Evolutionary conservation across 2,888 invertebrate species (phyloP).

Genomic region (Acleris laterana): DNA sequence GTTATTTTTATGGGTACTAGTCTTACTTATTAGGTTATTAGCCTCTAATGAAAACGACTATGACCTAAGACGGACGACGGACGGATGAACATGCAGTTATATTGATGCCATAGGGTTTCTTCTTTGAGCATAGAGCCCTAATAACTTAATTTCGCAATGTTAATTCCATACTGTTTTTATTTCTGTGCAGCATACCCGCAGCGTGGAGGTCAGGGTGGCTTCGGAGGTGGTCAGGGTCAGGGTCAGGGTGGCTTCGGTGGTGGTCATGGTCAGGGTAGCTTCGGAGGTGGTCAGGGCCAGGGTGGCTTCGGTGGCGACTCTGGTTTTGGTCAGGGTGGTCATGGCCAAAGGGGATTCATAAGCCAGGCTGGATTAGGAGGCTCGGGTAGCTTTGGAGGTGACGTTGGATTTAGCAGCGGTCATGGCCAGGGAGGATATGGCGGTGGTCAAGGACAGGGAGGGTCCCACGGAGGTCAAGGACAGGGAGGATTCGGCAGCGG

Average conservation of each 20-base stretch:
- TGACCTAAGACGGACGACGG: too few species aligned
- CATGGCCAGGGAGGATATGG: constrained; percentile 27
- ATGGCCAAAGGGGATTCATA: constrained; percentile 18
- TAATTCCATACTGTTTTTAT: constrained; percentile 4
- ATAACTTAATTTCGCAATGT: too few species aligned
- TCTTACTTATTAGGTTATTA: too few species aligned
- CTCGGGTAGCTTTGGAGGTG: constrained; percentile 19
- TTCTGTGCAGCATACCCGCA: constrained; percentile 35
- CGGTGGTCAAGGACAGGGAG: background rate
- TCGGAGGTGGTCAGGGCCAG: constrained; percentile 25
- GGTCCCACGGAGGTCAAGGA: background rate
- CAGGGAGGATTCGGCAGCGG: background rate
- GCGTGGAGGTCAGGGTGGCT: constrained; percentile 26
- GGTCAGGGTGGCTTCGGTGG: constrained; percentile 35
- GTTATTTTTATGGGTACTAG: too few species aligned
- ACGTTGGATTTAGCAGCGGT: too few species aligned
- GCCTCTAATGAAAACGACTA: too few species aligned
- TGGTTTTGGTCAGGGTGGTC: constrained; percentile 29
- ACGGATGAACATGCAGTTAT: too few species aligned
- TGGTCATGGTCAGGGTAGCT: constrained; percentile 32
- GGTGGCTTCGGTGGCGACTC: too few species aligned
- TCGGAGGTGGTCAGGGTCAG: constrained; percentile 17
- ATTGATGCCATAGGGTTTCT: too few species aligned
- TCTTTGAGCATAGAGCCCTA: too few species aligned
- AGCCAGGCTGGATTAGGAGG: too few species aligned